Evolutionary conservation across 2,888 invertebrate species (phyloP), one percentile per base, ranked within the genome.

Genomic region (Boloria selene): DNA sequence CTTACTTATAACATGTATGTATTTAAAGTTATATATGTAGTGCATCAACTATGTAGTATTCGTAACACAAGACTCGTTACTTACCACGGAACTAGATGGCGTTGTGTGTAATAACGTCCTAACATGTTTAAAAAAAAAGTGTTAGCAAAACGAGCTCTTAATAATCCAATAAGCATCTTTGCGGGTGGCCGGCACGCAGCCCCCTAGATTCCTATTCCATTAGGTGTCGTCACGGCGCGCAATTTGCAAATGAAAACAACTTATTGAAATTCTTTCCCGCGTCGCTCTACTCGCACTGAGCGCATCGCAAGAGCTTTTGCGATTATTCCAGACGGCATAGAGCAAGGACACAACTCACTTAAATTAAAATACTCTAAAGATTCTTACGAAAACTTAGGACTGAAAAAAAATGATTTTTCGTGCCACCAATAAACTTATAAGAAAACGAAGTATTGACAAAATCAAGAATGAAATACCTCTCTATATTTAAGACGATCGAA

Each of bases 221-320:
- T 90, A 90, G 88, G 86, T 90, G 88, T 90, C 90, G 84, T 80
- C 80, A 83, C 79, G 84, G 83, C 82, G 85, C 87, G 86, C 87
- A 88, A 90, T 92, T 91, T 90, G 90, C 90, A 89, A 92, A 92
- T 90, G 90, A 90, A 90, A 89, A 90, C 90, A 90, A 92, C 90
- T 91, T 91, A 91, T 90, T 91, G 91, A 90, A 92, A 91, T 92
- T 91, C 90, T 87, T 90, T 83, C 81, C 79, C 84, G 81, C 81
- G 78, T 64, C 64, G 58, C 59, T 47, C 64, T n/a, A 45, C 58
- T 78, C 80, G 82, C 82, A 79, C 79, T 80, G 67, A 68, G 69
- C 64, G 73, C 72, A 66, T 61, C 68, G 63, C 69, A 62, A 70
- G 70, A 65, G 62, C 72, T 67, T 56, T 62, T 53, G 54, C 69